Evolutionary conservation across 2,113 vertebrate genomes (phyloP), one percentile per base, ranked within the genome.

Genomic region (Lycocorax pyrrhopterus): DNA sequence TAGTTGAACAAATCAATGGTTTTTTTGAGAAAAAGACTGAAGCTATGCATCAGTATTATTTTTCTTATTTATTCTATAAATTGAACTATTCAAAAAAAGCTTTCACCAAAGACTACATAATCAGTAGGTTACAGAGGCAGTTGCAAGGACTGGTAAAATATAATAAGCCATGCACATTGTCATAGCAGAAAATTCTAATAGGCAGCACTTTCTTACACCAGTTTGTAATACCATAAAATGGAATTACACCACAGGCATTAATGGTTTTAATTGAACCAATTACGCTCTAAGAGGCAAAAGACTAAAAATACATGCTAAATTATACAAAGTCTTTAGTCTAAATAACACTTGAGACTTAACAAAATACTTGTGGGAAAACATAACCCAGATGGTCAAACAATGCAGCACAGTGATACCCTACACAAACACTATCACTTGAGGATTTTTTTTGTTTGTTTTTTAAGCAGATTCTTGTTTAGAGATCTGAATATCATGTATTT

Each of bases 181-280:
- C 93, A 66, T 5, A 83, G 14, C 11, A 87, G 62, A 91, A 92
- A 95, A 95, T 51, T 62, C 68, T 88, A 92, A 91, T 4, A 87
- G 79, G 69, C 58, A 94, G 63, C 66, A 91, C 59, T 92, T 94
- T 81, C 66, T 47, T 67, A 84, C 46, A 82, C 68, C 59, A 89
- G 49, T 88, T 75, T 60, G 58, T 63, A 92, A 92, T 64, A 93
- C 83, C 55, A 89, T 82, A 84, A 94, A 96, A 95, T 86, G 58
- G 75, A 89, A 90, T 89, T 95, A 92, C 77, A 92, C 85, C 76
- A 76, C 87, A 96, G 87, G 94, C 64, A 93, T 94, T 97, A 96
- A 95, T 96, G 76, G 81, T 39, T 93, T 82, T 94, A 95, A 94
- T 85, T 81, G 89, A 95, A 78, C 46, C 85, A 92, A 90, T 95